These are phyloP conservation scores for Eulemur albifrons DNA, from an alignment of 2,797 vertebrate genomes.

Conservation along the genomic window DNA sequence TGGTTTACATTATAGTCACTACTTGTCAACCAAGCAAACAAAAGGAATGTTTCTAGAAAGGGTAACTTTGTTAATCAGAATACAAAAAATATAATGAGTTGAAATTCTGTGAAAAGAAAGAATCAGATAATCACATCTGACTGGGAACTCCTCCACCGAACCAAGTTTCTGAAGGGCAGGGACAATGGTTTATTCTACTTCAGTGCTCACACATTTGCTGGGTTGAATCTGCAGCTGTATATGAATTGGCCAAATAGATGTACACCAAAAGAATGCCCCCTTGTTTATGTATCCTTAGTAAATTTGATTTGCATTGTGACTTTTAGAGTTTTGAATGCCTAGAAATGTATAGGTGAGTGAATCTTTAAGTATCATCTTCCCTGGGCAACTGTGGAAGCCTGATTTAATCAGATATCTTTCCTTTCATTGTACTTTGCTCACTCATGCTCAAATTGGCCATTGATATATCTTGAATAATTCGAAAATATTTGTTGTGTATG, in stretches of 20 bases:
- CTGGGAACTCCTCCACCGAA: not conserved
- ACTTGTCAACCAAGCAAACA: conserved; percentile 23
- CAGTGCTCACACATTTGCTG: not conserved
- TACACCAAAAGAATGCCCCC: not conserved
- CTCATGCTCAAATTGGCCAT: not conserved
- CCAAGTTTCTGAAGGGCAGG: not conserved
- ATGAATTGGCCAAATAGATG: not conserved
- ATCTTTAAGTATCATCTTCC: not conserved
- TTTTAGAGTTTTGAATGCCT: not conserved
- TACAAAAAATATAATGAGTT: not conserved
- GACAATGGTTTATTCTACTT: not conserved
- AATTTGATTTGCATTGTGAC: not conserved
- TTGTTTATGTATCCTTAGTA: not conserved
- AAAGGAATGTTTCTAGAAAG: conserved; percentile 16
- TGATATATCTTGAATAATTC: not conserved
- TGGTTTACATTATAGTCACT: not conserved
- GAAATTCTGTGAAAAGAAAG: not conserved
- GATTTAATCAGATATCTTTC: not conserved
- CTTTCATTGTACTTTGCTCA: not conserved
- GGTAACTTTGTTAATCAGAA: not conserved
- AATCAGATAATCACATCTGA: not conserved
- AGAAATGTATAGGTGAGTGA: not conserved
- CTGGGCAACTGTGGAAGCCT: not conserved
- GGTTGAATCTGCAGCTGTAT: not conserved
- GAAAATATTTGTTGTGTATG: not conserved